Evolutionary conservation across 2,888 invertebrate species (phyloP), one percentile per base, ranked within the genome.

Genomic region (Mallateleia sp.): DNA sequence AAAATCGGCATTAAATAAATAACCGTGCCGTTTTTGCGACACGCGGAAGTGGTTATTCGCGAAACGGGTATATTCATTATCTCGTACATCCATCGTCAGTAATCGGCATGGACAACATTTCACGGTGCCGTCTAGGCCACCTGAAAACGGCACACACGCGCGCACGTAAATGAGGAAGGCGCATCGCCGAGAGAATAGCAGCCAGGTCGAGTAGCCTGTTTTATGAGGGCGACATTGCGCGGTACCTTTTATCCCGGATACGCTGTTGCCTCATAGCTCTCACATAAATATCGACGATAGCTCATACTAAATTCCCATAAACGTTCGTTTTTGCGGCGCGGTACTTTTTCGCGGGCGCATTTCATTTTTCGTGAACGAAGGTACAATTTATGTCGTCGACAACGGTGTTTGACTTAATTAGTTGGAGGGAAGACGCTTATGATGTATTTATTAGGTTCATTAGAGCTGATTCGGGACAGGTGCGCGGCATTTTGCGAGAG

Each of bases 41-140:
- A 92, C 91, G 89, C 92, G 92, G 91, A 93, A 93, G 89, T 87
- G 87, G 42, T 79, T 75, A 69, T 60, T 80, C 80, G 87, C 82
- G 88, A 89, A 90, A 91, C 90, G 90, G 77, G 88, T 82, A 91
- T 93, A 92, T 93, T 93, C 92, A 92, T 93, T 93, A 93, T 92
- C 92, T 93, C 91, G 89, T 90, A 88, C 91, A 92, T 92, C 91
- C 90, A 93, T 93, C 93, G 91, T 89, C 80, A 88, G 90, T 93
- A 93, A 93, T 93, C 93, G 91, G 91, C 92, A 92, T 92, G 91
- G 92, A 89, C 89, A 90, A 91, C 91, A 91, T 93, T 92, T 92
- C 90, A 92, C 81, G 72, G 88, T 87, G 85, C 88, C 84, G 80
- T 77, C 88, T 85, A 90, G 86, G 88, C 89, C 85, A 67, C 54